Evolutionary conservation across 1,140 invertebrate species (phyloP), one percentile per base, ranked within the genome.

Genomic region (Saxidomus purpurata): DNA sequence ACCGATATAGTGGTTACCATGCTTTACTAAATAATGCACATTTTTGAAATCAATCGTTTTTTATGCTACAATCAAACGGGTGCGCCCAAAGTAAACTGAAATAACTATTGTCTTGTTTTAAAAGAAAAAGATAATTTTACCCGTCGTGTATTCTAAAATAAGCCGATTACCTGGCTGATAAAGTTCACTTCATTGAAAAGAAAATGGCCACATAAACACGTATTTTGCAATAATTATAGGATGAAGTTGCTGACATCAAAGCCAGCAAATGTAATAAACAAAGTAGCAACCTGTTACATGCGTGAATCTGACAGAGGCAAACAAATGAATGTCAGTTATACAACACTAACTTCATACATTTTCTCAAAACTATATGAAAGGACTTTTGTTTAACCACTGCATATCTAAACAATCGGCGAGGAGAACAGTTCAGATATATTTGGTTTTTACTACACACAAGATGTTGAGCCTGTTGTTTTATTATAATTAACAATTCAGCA

Each of bases 321-420:
- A 71, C 67, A 71, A 13, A 71, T 71, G 67, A 71, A 71, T 71
- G 34, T 40, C 67, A 38, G 34, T 36, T n/a, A 36, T 31, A 71
- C 67, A 19, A 4, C 13, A 11, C 17, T 71, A 31, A 71, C 13
- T 40, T 3, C 38, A n/a, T 40, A 9, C 11, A 19, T 19, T 3
- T 38, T 71, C 25, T 71, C 31, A 36, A 71, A 38, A 28, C 4
- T 19, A 31, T 71, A 71, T 71, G 67, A 71, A 71, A 38, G 67
- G 38, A 71, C 67, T 36, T 71, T 71, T 71, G 67, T 71, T 71
- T n/a, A 38, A 28, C 34, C 2, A 25, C n/a, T 28, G n/a, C 28
- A 63, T 63, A 43, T 43, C 4, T 15, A 43, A 43, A 43, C 43
- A 43, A 43, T 43, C 43, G 15, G 43, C 15, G 43, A 43, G 4